Base-by-base conservation (phyloP, 2,888 invertebrate species). In the Smittia sp. region DNA sequence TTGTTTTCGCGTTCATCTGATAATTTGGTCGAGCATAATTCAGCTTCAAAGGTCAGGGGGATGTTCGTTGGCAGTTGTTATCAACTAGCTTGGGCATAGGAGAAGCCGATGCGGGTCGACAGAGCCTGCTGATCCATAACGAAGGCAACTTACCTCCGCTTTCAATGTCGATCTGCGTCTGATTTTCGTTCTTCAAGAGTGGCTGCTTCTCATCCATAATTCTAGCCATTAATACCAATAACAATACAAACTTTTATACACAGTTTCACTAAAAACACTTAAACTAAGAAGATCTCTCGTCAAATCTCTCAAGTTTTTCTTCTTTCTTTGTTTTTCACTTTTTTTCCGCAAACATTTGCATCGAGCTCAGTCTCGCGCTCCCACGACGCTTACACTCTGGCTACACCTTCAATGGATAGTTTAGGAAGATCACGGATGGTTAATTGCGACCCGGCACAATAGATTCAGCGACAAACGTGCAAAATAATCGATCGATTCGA, bases 151-250 rank as follows among this genome's bases (percentile, higher is more conserved):
- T 52, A 70, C 69, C 69, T 68, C 41, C 41, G n/a, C 52, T 32
- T 9, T 70, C 69, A 25, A 70, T 52, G 24, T 52, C 54, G 9
- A 69, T 46, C 32, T 70, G 54, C n/a, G 20, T 52, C 7, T 67
- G 39, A 52, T 69, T 70, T 32, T 27, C 69, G 54, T 70, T 65
- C 24, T 70, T 70, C 9, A 70, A 32, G 15, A 70, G 52, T 11
- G 69, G 69, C 20, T 70, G 69, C 52, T 70, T 70, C 52, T 70
- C 69, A 54, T 54, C 69, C 68, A 68, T 68, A 6, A 13, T 46
- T n/a, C n/a, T 46, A 3, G 18, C 58, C 58, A 58, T 58, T 15
- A 15, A n/a, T 6, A 11, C 6, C 11, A 46, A 46, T 46, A 46
- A 46, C 11, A 46, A 46, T 46, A 46, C 46, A 46, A 11, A 46